phyloP scores from a whole-genome alignment of 2,113 vertebrate genomes.

The Pan paniscus region DNA sequence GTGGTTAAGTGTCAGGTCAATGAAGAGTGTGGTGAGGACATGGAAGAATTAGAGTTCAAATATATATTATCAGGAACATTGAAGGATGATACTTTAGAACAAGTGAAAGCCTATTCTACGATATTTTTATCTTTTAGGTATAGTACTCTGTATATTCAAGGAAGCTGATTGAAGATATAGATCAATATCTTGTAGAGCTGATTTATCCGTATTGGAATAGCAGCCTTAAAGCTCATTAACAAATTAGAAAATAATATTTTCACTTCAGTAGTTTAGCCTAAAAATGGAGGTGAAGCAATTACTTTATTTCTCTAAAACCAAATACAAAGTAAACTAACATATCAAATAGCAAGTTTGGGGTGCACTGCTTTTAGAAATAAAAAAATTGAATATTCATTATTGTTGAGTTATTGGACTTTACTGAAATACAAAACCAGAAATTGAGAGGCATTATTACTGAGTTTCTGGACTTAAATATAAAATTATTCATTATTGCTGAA shows the following conservation, averaged over 20 bases:
- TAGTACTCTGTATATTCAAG: not conserved
- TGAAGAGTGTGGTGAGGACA: too few relatives aligned
- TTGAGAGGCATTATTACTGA: not conserved
- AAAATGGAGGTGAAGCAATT: not conserved
- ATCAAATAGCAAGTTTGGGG: not conserved
- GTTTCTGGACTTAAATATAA: not conserved
- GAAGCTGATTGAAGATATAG: not conserved
- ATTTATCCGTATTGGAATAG: not conserved
- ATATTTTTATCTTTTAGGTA: not conserved
- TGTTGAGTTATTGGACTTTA: not conserved
- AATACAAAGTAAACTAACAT: not conserved
- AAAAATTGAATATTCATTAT: not conserved
- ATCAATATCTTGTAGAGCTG: not conserved
- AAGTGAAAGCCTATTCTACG: not conserved
- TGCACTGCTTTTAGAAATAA: not conserved
- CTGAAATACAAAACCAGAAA: not conserved
- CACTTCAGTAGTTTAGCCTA: not conserved
- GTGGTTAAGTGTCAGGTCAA: too few relatives aligned
- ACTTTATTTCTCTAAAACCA: not conserved
- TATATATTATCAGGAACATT: not conserved
- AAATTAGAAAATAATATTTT: not conserved
- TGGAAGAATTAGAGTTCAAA: not conserved
- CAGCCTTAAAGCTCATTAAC: not conserved
- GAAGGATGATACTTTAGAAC: not conserved
- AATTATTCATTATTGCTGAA: not conserved